phyloP scores from a whole-genome alignment of 1,140 invertebrate species.

The Drosophila mayri region DNA sequence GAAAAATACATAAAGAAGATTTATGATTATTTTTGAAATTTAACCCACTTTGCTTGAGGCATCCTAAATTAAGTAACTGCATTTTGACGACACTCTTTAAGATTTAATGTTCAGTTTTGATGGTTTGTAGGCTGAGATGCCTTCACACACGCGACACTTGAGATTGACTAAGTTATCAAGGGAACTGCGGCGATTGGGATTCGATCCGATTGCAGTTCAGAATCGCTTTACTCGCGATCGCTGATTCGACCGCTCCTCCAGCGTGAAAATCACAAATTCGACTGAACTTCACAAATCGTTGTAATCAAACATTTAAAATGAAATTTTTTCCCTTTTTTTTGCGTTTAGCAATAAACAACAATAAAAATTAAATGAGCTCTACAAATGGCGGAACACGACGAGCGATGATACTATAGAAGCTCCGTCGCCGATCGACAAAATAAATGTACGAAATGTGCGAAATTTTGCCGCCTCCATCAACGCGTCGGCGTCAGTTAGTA shows the following conservation, averaged over 20 bases:
- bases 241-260: constrained; percentile 57
- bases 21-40: constrained; percentile 7
- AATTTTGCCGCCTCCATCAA: constrained; percentile 65
- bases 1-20: background rate
- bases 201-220: constrained; percentile 65
- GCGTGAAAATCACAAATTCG: constrained; percentile 81
- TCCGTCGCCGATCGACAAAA: constrained; percentile 39
- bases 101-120: background rate
- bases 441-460: constrained; percentile 64
- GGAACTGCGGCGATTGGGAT: constrained; percentile 31
- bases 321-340: constrained; percentile 47
- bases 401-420: constrained; percentile 36
- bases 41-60: constrained; percentile 76
- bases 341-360: constrained; percentile 81
- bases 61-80: constrained; percentile 72
- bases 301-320: constrained; percentile 84
- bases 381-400: constrained; percentile 79
- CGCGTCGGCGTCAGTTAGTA: constrained; percentile 44
- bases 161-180: constrained; percentile 30
- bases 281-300: constrained; percentile 83
- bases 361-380: constrained; percentile 80
- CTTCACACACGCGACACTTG: constrained; percentile 33
- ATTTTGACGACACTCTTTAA: constrained; percentile 41
- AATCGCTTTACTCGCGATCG: constrained; percentile 61
- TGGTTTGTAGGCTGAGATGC: constrained; percentile 3